Evolutionary conservation across 2,888 invertebrate species (phyloP), one percentile per base, ranked within the genome.

Genomic region (Saturnia pavonia): DNA sequence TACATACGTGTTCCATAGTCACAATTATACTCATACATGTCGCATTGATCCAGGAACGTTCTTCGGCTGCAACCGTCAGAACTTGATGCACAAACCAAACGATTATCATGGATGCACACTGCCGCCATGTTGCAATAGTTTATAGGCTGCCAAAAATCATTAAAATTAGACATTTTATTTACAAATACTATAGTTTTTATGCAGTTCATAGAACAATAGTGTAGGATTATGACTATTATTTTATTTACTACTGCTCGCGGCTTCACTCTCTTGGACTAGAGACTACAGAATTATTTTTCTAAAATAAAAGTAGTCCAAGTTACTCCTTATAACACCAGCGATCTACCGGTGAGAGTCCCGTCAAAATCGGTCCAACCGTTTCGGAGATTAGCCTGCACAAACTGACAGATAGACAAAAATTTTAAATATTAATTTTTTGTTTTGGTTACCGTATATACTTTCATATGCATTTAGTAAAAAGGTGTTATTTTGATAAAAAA

Each of bases 21-120:
- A 74, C 92, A 92, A 78, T 92, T 92, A 73, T 84, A 92, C 74
- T 92, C 92, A 71, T 89, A 91, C 90, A 92, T 89, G 73, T 92
- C 93, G 73, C 93, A 93, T 34, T 86, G 85, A 72, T 92, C 93
- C 2, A 91, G 81, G 78, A 92, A 93, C 8, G 74, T 82, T 2
- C 88, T 80, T 0, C 85, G 82, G 19, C 73, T 82, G 80, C 91
- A 89, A 8, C 88, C 88, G 69, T 89, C 84, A 0, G 81, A 76
- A 0, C 82, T 78, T 0, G 85, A 77, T 0, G 88, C 92, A 72
- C 92, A 92, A 11, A 92, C 83, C 72, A 78, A 71, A 1, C 75
- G 77, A 8, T 88, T 84, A 74, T 92, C 91, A 74, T 93, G 92
- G 19, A 88, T 73, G 65, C 93, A 93, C 2, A 86, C 85, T 19